Base-by-base conservation (phyloP, 1,140 invertebrate genomes). In the Magallana ariakensis region DNA sequence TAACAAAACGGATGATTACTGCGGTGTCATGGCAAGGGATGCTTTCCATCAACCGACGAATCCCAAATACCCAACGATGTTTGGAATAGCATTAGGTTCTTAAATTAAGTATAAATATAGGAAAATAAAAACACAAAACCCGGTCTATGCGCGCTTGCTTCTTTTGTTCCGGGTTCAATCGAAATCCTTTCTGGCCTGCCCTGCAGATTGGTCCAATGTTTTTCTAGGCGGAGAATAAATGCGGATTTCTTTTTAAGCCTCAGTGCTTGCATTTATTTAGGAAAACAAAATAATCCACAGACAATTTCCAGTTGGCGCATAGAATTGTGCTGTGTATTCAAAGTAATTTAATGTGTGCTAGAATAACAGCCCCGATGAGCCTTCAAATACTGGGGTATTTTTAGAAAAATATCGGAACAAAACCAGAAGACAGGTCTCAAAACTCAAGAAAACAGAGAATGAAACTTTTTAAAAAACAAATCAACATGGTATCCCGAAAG, bases 31-130 rank as follows among this genome's bases (percentile, higher is more conserved):
- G 19, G 66, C 22, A 11, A 22, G 11, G 66, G 66, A 75, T 75
- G 66, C 66, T 75, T 75, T 82, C 55, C 46, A 82, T 55, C 55
- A 54, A 53, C 4, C 5, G 53, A 75, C 80, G 70, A 62, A 46
- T 86, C 81, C 80, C 46, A 82, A 62, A 75, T 86, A 75, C 62
- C 57, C 70, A 16, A 62, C 58, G 58, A 53, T 86, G 85, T 86
- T 86, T 86, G 81, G 22, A 60, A 82, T 54, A 86, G 56, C 80
- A 86, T 86, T 82, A 82, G 82, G 81, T 62, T 58, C 80, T 75
- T 82, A 86, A 82, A 62, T 86, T 60, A 83, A 58, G 57, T 80
- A 82, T 86, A 86, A 86, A 86, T 86, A 83, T 82, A 81, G 58
- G 26, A 82, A 62, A 86, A 86, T 60, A 58, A 82, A 86, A 81